Evolutionary conservation across 1,140 invertebrate genomes (phyloP).

Genomic region (Rhizoglyphus robini): DNA sequence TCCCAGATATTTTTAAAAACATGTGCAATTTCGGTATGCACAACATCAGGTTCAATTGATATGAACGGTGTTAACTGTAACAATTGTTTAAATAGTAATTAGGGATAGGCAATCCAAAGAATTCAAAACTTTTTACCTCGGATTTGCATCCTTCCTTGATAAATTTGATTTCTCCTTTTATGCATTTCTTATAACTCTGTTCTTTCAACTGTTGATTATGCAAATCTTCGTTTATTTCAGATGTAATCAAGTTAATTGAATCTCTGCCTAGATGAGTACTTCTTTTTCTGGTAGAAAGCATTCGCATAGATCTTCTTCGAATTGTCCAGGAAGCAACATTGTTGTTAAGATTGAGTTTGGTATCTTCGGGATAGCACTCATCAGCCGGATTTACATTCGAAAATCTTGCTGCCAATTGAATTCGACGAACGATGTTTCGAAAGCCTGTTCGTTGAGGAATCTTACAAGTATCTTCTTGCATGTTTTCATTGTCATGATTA

Average conservation of each 20-base stretch:
- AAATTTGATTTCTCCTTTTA: constrained; percentile 1
- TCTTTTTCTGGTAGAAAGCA: background rate
- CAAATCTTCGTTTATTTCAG: background rate
- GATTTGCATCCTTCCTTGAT: background rate
- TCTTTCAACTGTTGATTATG: background rate
- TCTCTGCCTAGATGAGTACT: background rate
- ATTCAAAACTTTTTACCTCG: background rate
- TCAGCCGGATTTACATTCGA: background rate
- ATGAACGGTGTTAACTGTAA: background rate
- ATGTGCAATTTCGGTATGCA: constrained; percentile 10
- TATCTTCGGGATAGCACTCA: background rate
- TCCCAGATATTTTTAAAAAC: constrained; percentile 26
- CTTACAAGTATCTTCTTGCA: no score
- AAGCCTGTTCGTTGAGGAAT: no score
- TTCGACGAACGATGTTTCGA: background rate
- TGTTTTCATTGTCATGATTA: no score
- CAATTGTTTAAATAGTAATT: background rate
- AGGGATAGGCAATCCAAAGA: background rate
- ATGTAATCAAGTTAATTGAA: background rate
- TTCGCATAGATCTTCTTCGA: background rate
- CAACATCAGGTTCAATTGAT: background rate
- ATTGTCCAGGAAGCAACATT: background rate
- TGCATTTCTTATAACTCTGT: no score
- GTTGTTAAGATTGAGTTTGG: background rate
- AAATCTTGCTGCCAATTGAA: constrained; percentile 1